Evolutionary conservation across 2,113 vertebrate species (phyloP), one percentile per base, ranked within the genome.

Genomic region (Erythrocercus mccallii): DNA sequence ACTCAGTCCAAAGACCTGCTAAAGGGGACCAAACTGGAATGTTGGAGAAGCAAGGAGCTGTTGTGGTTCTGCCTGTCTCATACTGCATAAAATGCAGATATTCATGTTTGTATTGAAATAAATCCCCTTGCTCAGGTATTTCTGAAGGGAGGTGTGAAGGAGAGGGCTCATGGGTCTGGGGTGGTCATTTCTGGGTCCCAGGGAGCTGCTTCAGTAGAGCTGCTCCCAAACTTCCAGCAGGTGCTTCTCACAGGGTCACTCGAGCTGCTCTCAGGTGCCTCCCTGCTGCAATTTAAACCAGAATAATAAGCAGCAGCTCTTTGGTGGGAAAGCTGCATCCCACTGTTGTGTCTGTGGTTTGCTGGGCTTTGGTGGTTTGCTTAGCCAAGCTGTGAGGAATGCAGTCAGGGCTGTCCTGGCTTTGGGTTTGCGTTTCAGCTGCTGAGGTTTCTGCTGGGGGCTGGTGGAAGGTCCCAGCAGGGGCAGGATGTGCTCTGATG

Each of bases 131-230:
- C 40, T 65, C 6, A 5, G 57, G 1, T 61, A 47, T 27, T 30
- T 78, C 82, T 56, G 74, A 28, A 64, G 40, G 45, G 54, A 74
- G 40, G 9, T 42, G 61, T 48, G 70, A 48, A 45, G 51, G 60
- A n/a, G 44, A 37, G 8, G 40, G 4, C 27, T 62, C 3, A 0
- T 1, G 23, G 17, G 5, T 31, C 25, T 66, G 61, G 20, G 50
- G 15, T 11, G 47, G 5, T 24, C 0, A 0, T 33, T 40, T 54
- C 38, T 6, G 27, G 28, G 30, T 71, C 25, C 37, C 5, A 5
- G 31, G 44, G 35, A 68, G 35, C 77, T 62, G 47, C 28, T 80
- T 16, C 6, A 2, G n/a, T 18, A 11, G 33, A 27, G 38, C 42
- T 51, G 28, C 57, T 76, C 53, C 53, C 5, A 3, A 10, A 79